A percentile compares a stretch with the other conserved stretches of the same genome.
Conservation (phyloP, 1,140 invertebrate genomes). For the Cecropterus lyciades region DNA sequence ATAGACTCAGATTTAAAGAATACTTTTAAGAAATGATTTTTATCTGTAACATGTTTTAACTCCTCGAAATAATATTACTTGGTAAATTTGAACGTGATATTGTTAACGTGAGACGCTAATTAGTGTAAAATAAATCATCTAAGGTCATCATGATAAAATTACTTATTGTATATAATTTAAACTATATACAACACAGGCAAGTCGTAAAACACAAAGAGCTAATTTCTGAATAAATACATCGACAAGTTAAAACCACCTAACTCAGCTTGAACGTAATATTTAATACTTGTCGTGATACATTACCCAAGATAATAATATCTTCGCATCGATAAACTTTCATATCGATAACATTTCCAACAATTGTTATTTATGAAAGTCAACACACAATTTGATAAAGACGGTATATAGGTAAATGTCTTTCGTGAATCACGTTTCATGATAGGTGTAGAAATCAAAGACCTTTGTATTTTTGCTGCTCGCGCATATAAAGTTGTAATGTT, state of each 20-base stretch:
- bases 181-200: too few relatives aligned
- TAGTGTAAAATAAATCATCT: conserved; percentile 8
- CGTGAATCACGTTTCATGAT: conserved; percentile 31
- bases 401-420: conserved; percentile 16
- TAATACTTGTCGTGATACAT: conserved; percentile 26
- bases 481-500: conserved; percentile 68
- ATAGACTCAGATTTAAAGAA: conserved; percentile 26
- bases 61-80: neutral
- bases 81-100: conserved; percentile 3
- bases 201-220: neutral
- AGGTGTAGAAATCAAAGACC: conserved; percentile 33
- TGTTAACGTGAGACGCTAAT: conserved; percentile 13
- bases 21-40: neutral
- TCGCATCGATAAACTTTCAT: conserved; percentile 32
- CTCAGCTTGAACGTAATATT: too few relatives aligned
- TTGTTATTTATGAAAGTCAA: conserved; percentile 29
- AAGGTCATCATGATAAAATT: neutral
- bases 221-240: neutral
- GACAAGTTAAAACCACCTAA: neutral
- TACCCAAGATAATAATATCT: conserved; percentile 28
- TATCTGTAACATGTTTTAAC: neutral
- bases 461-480: conserved; percentile 43
- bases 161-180: neutral
- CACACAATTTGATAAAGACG: conserved; percentile 28
- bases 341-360: conserved; percentile 17